These are phyloP conservation scores for Autographa gamma DNA, from an alignment of 2,888 invertebrate genomes.

Conservation along the genomic window DNA sequence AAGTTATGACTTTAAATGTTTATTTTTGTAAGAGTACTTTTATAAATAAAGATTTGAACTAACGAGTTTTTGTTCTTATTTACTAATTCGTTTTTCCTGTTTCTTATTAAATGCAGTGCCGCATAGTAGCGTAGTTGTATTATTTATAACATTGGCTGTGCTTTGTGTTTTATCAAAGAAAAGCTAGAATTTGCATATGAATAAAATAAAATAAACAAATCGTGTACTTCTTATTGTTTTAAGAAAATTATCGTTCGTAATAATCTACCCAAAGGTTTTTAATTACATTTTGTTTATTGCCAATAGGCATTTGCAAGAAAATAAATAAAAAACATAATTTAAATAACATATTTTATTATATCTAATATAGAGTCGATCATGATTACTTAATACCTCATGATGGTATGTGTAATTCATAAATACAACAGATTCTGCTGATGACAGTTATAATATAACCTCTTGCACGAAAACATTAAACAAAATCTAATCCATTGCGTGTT, in stretches of 20 bases:
- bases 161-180: no score
- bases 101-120: no score
- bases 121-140: no score
- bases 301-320: not conserved
- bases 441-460: conserved; percentile 46
- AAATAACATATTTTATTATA: conserved; percentile 73
- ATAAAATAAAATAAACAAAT: no score
- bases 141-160: no score
- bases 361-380: conserved; percentile 71
- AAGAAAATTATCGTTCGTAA: no score
- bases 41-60: conserved; percentile 22
- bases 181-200: no score
- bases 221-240: no score
- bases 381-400: conserved; percentile 66
- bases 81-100: no score
- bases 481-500: conserved; percentile 23
- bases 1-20: conserved; percentile 6
- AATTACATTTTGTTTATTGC: no score
- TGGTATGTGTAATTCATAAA: conserved; percentile 65
- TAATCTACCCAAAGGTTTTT: no score
- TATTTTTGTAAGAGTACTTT: conserved; percentile 21
- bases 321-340: conserved; percentile 41
- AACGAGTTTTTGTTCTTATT: not conserved
- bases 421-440: conserved; percentile 59
- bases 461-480: conserved; percentile 51